These are phyloP conservation scores for Drosophila niveifrons DNA, from an alignment of 2,888 invertebrate genomes.

Conservation along the genomic window DNA sequence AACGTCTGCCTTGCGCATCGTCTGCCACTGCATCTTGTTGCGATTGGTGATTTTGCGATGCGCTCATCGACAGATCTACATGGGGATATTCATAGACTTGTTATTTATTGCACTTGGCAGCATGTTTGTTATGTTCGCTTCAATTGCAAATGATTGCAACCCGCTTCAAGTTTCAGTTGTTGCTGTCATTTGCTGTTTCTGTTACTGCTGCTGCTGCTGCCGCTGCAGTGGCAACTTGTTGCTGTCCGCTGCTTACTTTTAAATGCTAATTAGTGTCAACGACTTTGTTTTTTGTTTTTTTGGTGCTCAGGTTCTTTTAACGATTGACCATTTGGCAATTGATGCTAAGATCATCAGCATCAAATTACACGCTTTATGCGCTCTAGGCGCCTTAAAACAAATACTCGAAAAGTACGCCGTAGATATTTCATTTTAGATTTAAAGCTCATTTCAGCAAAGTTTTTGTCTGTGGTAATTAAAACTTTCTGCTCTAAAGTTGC, in stretches of 20 bases:
- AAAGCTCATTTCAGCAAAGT: constrained; percentile 8
- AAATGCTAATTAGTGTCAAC: constrained; percentile 80
- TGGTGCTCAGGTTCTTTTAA: constrained; percentile 37
- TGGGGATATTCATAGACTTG: constrained; percentile 58
- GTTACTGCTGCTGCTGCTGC: constrained; percentile 9
- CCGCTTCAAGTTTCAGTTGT: constrained; percentile 12
- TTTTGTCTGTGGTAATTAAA: constrained; percentile 25
- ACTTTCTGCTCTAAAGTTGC: constrained; percentile 10
- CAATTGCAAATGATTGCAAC: constrained; percentile 48
- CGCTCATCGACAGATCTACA: constrained; percentile 45
- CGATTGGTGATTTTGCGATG: constrained; percentile 39
- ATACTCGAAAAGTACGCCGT: neutral
- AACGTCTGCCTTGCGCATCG: constrained; percentile 9
- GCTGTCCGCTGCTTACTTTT: constrained; percentile 44
- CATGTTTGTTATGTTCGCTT: constrained; percentile 57
- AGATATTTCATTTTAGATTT: constrained; percentile 20
- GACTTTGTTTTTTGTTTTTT: constrained; percentile 46
- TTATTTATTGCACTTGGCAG: constrained; percentile 72
- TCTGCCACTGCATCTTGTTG: constrained; percentile 34
- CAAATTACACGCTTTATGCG: constrained; percentile 7
- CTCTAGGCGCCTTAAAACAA: neutral
- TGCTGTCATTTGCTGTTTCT: constrained; percentile 7
- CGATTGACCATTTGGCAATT: constrained; percentile 68
- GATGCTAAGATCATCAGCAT: constrained; percentile 14
- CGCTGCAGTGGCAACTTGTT: constrained; percentile 30